Conservation (phyloP, 2,888 invertebrate species). For the Vanessa cardui region DNA sequence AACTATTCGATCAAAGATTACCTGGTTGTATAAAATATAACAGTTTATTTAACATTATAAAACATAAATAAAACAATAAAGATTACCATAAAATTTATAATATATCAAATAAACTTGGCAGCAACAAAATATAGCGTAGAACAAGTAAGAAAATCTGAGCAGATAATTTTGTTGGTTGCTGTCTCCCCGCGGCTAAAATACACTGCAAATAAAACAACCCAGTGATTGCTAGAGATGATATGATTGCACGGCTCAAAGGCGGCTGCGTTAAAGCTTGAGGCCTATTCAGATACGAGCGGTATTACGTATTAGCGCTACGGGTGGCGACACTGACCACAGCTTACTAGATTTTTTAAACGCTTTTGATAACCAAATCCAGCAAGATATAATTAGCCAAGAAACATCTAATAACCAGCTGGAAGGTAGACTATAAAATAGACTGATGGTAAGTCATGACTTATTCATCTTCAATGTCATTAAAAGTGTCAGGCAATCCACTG, state of each 20-base stretch:
- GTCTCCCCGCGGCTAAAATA: constrained; percentile 54
- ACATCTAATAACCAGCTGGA: no score
- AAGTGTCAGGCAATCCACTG: constrained; percentile 12
- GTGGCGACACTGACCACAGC: background rate
- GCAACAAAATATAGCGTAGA: constrained; percentile 43
- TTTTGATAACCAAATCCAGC: no score
- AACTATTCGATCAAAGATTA: background rate
- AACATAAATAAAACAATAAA: constrained; percentile 7
- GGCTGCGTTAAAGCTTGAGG: constrained; percentile 36
- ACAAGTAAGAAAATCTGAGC: constrained; percentile 44
- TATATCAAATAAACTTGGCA: constrained; percentile 20
- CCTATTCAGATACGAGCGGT: constrained; percentile 1
- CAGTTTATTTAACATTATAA: background rate
- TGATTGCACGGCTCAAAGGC: constrained; percentile 54
- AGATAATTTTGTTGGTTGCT: constrained; percentile 64
- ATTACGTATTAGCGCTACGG: constrained; percentile 15
- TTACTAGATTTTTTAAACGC: background rate
- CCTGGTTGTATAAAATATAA: background rate
- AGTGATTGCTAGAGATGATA: constrained; percentile 67
- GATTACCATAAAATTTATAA: constrained; percentile 5
- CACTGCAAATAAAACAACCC: constrained; percentile 68
- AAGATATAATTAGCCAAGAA: no score
- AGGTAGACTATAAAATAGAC: no score
- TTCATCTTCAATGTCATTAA: constrained; percentile 31
- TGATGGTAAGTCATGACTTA: no score